Base-by-base conservation (phyloP, 2,888 invertebrate genomes). In the Cordylochernes scorpioides region DNA sequence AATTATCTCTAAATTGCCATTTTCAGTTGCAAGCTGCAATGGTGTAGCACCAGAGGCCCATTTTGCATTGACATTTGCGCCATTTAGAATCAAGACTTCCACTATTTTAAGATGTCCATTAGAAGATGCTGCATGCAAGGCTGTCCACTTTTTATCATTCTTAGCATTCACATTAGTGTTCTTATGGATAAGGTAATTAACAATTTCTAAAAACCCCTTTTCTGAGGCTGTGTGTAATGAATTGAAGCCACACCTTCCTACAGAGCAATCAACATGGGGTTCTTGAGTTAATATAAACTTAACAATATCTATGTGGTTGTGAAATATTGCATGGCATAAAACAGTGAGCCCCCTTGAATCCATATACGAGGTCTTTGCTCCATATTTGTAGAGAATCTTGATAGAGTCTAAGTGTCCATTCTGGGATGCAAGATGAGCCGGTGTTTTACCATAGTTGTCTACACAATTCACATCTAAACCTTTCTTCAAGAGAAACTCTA, bases 31-130 rank as follows among this genome's bases (percentile, higher is more conserved):
- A 5, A 84, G 88, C 59, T 94, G 94, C 34, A 97, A 53, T 1
- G 91, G 80, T 28, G 77, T 73, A 94, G 94, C 97, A 3, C 71
- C 69, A 46, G 84, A 65, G 36, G 67, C 62, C 0, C 91, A 91
- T 47, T 60, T 61, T 1, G 71, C 66, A 41, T 63, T 57, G 15
- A 77, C 59, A 51, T 71, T 61, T 0, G 86, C 86, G 16, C 75
- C 74, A 39, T 64, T 55, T 47, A 66, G 59, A 16, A 88, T 48
- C 33, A 91, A 56, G 42, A 53, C 50, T 52, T 70, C 62, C 15
- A 77, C 70, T 24, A 74, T 61, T 28, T 71, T 63, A 3, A 65
- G 45, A 49, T 86, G 73, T 47, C 84, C 74, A 42, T 72, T 73
- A 50, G 91, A 94, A 34, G 77, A 70, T 5, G 94, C 88, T 45